phyloP scores from a whole-genome alignment of 2,888 invertebrate species.

The Dermolepida albohirtum region DNA sequence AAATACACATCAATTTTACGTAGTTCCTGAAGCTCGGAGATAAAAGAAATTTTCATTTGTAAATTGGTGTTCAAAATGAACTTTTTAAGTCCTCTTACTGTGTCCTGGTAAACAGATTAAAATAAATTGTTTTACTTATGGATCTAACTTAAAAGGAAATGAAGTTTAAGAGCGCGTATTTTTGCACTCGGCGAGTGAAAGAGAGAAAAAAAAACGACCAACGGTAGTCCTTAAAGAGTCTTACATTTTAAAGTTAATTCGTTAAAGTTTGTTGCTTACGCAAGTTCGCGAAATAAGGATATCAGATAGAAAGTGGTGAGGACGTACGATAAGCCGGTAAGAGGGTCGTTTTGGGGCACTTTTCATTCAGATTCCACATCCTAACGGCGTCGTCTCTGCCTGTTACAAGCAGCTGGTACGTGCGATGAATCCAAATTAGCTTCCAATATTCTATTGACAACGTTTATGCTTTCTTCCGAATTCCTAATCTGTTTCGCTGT shows the following conservation, averaged over 20 bases:
- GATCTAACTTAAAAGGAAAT: constrained; percentile 32
- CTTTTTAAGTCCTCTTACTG: constrained; percentile 26
- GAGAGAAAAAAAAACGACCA: constrained; percentile 1
- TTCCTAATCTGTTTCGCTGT: constrained; percentile 54
- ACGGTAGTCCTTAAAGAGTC: constrained; percentile 39
- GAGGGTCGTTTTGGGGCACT: constrained; percentile 61
- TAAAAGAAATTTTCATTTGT: constrained; percentile 26
- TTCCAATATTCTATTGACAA: constrained; percentile 63
- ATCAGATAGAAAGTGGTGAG: constrained; percentile 54
- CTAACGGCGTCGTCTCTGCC: constrained; percentile 59
- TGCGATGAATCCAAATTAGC: constrained; percentile 56
- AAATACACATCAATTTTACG: no score
- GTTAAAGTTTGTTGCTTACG: constrained; percentile 48
- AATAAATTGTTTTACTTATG: constrained; percentile 38
- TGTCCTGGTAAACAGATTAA: constrained; percentile 38
- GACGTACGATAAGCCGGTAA: constrained; percentile 59
- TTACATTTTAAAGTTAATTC: constrained; percentile 47
- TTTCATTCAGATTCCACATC: constrained; percentile 63
- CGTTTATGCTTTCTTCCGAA: constrained; percentile 57
- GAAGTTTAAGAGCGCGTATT: constrained; percentile 38
- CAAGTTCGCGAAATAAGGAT: constrained; percentile 52
- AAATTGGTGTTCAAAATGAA: constrained; percentile 16
- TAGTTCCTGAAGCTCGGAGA: no score
- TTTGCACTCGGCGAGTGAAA: constrained; percentile 29
- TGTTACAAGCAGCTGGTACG: constrained; percentile 62